phyloP scores from a whole-genome alignment of 1,140 invertebrate species.

The Zaprionus kolodkinae region DNA sequence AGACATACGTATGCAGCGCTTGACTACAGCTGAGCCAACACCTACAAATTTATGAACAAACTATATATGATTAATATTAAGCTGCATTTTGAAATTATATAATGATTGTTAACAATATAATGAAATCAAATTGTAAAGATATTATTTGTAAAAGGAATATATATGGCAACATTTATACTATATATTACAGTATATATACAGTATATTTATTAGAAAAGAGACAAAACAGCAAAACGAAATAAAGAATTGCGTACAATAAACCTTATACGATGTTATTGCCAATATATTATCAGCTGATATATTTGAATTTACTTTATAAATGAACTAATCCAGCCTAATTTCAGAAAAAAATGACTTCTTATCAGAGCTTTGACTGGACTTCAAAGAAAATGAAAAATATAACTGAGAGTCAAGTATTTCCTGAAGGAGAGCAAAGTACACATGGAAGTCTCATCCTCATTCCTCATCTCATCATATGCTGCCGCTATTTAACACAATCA shows the following conservation, averaged over 20 bases:
- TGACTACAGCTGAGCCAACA: slow-evolving; percentile 50
- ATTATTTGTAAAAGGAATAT: slow-evolving; percentile 45
- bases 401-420: neutral
- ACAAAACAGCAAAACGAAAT: slow-evolving; percentile 24
- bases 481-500: slow-evolving; percentile 11
- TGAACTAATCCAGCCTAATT: neutral
- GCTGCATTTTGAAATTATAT: slow-evolving; percentile 45
- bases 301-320: neutral
- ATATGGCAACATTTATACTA: slow-evolving; percentile 47
- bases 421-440: slow-evolving; percentile 38
- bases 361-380: neutral
- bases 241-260: slow-evolving; percentile 44
- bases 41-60: slow-evolving; percentile 60
- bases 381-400: neutral
- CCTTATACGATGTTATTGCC: slow-evolving; percentile 48
- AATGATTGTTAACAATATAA: slow-evolving; percentile 49
- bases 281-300: neutral
- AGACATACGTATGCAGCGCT: slow-evolving; percentile 12
- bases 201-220: slow-evolving; percentile 33
- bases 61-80: slow-evolving; percentile 49
- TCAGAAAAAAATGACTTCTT: neutral
- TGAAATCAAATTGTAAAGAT: slow-evolving; percentile 33
- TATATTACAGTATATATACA: slow-evolving; percentile 31
- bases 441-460: neutral
- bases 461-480: neutral